Conservation (phyloP, 2,113 vertebrate species). For the Phyllostomus hastatus region DNA sequence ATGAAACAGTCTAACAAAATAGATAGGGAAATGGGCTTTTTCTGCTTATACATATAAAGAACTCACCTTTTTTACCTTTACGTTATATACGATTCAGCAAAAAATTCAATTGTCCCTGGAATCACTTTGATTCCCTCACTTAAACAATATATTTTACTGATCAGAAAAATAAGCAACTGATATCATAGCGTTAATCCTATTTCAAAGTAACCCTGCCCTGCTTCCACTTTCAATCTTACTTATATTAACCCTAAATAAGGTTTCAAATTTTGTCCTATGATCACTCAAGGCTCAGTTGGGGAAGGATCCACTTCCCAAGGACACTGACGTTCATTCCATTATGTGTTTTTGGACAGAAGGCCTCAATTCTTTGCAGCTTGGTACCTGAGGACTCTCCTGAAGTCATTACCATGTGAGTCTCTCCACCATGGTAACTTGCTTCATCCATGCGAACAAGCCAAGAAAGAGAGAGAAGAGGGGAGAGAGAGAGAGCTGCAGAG, state of each 20-base stretch:
- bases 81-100: background rate
- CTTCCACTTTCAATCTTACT: background rate
- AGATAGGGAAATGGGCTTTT: background rate
- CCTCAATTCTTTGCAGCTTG: background rate
- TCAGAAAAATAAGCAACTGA: background rate
- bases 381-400: background rate
- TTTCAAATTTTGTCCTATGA: background rate
- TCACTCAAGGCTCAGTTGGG: background rate
- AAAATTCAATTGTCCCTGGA: background rate
- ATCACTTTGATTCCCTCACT: background rate
- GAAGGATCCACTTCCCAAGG: background rate
- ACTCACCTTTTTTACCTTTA: background rate
- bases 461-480: background rate
- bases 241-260: background rate
- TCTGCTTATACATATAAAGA: background rate
- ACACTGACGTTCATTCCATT: background rate
- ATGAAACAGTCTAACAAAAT: background rate
- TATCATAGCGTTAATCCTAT: background rate
- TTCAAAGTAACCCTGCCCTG: background rate
- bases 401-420: background rate
- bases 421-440: background rate
- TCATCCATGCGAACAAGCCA: background rate
- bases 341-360: background rate
- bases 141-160: background rate
- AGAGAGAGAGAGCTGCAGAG: too few species aligned